These are phyloP conservation scores for Meghimatium bilineatum DNA, from an alignment of 2,888 invertebrate species.

Conservation along the genomic window DNA sequence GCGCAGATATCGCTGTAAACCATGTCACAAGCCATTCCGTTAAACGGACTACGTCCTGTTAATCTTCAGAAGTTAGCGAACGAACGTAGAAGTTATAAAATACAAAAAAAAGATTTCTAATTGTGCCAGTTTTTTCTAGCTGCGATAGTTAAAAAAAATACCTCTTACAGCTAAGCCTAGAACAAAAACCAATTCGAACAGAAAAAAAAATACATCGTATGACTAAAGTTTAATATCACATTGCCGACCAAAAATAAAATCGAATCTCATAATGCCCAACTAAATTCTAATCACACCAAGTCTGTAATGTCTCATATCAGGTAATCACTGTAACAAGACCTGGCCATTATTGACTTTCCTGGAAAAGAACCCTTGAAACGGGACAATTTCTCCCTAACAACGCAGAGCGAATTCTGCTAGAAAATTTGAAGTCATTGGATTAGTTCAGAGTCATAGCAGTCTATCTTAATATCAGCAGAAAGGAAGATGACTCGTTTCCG, in stretches of 20 bases:
- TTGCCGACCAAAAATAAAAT: background rate
- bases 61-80: too few relatives aligned
- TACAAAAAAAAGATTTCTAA: too few relatives aligned
- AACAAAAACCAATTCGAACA: too few relatives aligned
- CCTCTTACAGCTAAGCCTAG: too few relatives aligned
- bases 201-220: background rate
- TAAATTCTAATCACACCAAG: background rate
- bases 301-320: background rate
- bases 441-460: background rate
- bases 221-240: slow-evolving; percentile 5
- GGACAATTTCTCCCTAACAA: background rate
- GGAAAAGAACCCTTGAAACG: slow-evolving; percentile 16
- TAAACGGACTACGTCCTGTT: too few relatives aligned
- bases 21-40: too few relatives aligned
- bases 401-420: background rate
- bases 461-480: background rate
- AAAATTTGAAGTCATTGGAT: background rate
- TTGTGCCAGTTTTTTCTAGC: too few relatives aligned
- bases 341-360: background rate
- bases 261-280: background rate
- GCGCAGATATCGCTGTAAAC: too few relatives aligned
- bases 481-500: background rate
- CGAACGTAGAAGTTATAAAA: too few relatives aligned
- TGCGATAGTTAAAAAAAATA: too few relatives aligned
- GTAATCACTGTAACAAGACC: background rate